phyloP scores from a whole-genome alignment of 2,113 vertebrate genomes.

The Ptyas mucosa region DNA sequence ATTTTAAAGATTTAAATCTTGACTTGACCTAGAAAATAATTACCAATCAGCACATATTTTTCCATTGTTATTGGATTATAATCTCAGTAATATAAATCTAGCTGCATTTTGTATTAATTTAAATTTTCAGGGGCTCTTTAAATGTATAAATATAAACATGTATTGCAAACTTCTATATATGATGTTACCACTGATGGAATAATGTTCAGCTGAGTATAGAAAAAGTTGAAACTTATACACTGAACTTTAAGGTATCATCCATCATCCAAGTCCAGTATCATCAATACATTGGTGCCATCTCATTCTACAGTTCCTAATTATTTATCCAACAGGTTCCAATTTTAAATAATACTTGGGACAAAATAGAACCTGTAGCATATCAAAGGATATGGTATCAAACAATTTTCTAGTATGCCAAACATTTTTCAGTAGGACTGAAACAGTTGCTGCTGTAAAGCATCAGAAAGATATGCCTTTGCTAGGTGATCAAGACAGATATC shows the following conservation, averaged over 20 bases:
- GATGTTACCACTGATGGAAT: neutral
- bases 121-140: neutral
- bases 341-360: neutral
- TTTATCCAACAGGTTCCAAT: neutral
- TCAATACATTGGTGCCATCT: neutral
- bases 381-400: neutral
- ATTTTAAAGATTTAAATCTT: neutral
- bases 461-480: neutral
- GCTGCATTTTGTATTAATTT: neutral
- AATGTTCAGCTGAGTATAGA: neutral
- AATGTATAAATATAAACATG: neutral
- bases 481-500: neutral
- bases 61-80: neutral
- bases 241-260: neutral
- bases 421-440: neutral
- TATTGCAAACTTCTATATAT: neutral
- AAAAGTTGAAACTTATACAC: neutral
- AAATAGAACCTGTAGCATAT: neutral
- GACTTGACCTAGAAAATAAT: neutral
- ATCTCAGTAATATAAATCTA: neutral
- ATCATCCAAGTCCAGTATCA: neutral
- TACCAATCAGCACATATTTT: neutral
- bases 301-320: neutral
- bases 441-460: neutral
- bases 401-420: neutral